These are phyloP conservation scores for Panorpa germanica DNA, from an alignment of 2,888 invertebrate genomes.

Conservation along the genomic window DNA sequence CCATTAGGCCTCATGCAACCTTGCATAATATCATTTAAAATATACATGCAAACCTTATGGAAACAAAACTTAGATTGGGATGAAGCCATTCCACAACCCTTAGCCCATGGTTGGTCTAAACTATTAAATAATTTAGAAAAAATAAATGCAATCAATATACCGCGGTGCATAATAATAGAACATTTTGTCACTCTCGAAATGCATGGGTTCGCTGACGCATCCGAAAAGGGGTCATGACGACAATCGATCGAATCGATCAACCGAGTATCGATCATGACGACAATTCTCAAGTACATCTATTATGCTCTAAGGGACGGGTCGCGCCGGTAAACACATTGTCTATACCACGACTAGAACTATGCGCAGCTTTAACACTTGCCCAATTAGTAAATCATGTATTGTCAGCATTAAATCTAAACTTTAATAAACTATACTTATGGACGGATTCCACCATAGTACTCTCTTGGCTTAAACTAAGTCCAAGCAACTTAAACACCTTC, in stretches of 20 bases:
- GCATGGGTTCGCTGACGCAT: conserved; percentile 11
- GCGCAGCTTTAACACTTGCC: conserved; percentile 15
- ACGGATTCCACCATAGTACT: conserved; percentile 15
- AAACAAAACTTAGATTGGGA: conserved; percentile 10
- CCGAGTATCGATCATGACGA: background rate
- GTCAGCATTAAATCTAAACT: conserved; percentile 10
- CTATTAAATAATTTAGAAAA: conserved; percentile 1
- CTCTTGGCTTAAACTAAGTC: conserved; percentile 13
- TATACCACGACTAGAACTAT: conserved; percentile 16
- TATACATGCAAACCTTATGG: conserved; percentile 12
- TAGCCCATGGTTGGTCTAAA: conserved; percentile 7
- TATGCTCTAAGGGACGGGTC: conserved; percentile 10
- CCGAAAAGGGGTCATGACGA: conserved; percentile 7
- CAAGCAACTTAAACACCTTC: conserved; percentile 14
- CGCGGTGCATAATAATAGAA: conserved; percentile 8
- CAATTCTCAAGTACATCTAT: background rate
- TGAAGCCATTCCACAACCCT: conserved; percentile 7
- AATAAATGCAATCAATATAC: conserved; percentile 7
- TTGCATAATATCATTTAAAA: conserved; percentile 10
- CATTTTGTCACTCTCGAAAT: conserved; percentile 3
- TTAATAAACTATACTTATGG: conserved; percentile 11
- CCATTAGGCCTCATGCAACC: conserved; percentile 12
- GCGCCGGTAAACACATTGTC: conserved; percentile 12
- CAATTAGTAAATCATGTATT: conserved; percentile 11
- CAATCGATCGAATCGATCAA: conserved; percentile 8